Conservation (phyloP, 2,888 invertebrate species). For the Geophilus truncorum region DNA sequence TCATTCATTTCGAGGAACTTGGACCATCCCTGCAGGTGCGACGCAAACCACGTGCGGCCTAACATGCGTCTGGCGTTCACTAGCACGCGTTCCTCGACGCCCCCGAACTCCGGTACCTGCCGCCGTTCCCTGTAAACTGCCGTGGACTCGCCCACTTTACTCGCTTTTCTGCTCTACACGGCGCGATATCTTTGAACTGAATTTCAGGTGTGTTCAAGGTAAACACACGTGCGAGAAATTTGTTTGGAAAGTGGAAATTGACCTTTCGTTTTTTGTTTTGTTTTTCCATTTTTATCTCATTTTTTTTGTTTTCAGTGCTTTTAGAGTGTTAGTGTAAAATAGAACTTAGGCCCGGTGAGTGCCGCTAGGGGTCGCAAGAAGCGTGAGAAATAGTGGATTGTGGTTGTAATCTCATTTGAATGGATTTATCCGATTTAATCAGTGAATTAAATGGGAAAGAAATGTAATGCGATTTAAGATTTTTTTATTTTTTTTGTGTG, state of each 20-base stretch:
- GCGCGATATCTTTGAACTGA: not conserved
- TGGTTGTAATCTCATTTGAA: not conserved
- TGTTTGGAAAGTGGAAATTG: not conserved
- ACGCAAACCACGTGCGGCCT: not conserved
- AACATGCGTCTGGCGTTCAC: not conserved
- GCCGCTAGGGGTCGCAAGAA: no score
- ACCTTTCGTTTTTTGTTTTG: not conserved
- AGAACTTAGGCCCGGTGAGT: no score
- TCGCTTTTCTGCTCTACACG: not conserved
- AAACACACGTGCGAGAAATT: not conserved
- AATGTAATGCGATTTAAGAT: no score
- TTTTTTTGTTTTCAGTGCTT: no score
- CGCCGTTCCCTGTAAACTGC: not conserved
- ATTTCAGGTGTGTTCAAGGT: constrained; percentile 12
- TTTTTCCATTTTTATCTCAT: not conserved
- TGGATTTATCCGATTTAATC: not conserved
- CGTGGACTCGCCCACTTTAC: not conserved
- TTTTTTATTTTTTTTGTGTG: no score
- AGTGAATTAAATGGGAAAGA: no score
- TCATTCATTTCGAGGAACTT: not conserved
- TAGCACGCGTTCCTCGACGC: not conserved
- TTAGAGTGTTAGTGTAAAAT: no score
- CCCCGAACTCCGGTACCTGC: not conserved
- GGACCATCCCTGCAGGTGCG: not conserved
- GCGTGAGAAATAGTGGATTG: not conserved